Evolutionary conservation across 2,888 invertebrate genomes (phyloP), one percentile per base, ranked within the genome.

Genomic region (Dynastes tityus): DNA sequence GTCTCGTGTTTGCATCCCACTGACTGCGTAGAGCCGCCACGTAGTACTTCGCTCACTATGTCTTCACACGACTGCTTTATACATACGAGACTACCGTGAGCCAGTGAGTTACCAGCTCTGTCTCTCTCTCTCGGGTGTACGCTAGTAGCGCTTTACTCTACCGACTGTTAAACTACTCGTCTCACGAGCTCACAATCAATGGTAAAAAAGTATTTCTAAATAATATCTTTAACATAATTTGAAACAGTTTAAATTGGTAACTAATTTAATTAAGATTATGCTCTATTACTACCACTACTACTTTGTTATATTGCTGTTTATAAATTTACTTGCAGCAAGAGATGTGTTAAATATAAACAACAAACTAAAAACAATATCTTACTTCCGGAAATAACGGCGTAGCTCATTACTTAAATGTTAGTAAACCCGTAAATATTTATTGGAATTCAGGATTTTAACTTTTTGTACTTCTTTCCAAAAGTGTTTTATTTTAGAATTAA

Each of bases 1-100:
- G 85, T 86, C 87, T 86, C 84, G 84, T 85, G 84, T 83, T 82
- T 82, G 83, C 85, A 85, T 84, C 80, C 85, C 84, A 84, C 84
- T 84, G 85, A 87, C 87, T 87, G 84, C 88, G 87, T 87, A 88
- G 88, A 87, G 84, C 83, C 85, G 85, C 86, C 86, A 86, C 86
- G 85, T 86, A 86, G 86, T 86, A 85, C 83, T 83, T 82, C 86
- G 86, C 84, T 87, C 85, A 86, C 85, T 82, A 82, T 83, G 84
- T 85, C 86, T 85, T 84, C 86, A 86, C 87, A 86, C 87, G 87
- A 87, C 87, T 86, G 87, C 87, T 87, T 85, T 84, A 82, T 83
- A 82, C 83, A 84, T 84, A 85, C 84, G 85, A 87, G 86, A 86
- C 85, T 85, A 82, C 86, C 84, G 85, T 87, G 87, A 88, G 87